Evolutionary conservation across 1,140 invertebrate genomes (phyloP).

Genomic region (Listronotus oregonensis): DNA sequence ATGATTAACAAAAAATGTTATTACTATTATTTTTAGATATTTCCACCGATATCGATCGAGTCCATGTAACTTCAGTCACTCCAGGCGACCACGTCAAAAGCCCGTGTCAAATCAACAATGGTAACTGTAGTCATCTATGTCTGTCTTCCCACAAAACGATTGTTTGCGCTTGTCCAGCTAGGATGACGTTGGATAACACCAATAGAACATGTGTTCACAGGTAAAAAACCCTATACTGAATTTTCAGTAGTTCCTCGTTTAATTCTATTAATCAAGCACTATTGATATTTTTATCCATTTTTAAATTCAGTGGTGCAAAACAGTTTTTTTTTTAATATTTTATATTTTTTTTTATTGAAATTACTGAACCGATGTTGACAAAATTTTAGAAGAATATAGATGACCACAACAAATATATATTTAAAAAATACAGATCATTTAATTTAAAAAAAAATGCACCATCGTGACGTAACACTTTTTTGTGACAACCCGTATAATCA

Average conservation of each 20-base stretch:
- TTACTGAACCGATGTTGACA: no score
- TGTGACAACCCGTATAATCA: no score
- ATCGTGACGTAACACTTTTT: no score
- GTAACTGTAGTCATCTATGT: conserved; percentile 77
- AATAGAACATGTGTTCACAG: conserved; percentile 59
- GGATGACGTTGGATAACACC: conserved; percentile 58
- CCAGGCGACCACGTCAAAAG: conserved; percentile 54
- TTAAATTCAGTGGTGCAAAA: no score
- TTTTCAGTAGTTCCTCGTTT: neutral
- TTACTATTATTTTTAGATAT: conserved; percentile 47
- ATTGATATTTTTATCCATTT: no score
- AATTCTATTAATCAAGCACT: neutral
- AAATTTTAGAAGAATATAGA: neutral
- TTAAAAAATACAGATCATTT: no score
- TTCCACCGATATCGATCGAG: conserved; percentile 38
- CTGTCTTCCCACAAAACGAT: conserved; percentile 51
- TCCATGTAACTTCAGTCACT: conserved; percentile 45
- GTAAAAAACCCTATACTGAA: conserved; percentile 11
- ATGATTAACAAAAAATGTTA: no score
- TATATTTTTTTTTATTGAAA: no score
- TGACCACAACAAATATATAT: no score
- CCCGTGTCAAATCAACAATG: conserved; percentile 66
- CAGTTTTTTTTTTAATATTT: no score
- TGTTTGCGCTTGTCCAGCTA: conserved; percentile 65
- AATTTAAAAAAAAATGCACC: no score